phyloP scores from a whole-genome alignment of 2,888 invertebrate species.

The Bombyx huttoni region DNA sequence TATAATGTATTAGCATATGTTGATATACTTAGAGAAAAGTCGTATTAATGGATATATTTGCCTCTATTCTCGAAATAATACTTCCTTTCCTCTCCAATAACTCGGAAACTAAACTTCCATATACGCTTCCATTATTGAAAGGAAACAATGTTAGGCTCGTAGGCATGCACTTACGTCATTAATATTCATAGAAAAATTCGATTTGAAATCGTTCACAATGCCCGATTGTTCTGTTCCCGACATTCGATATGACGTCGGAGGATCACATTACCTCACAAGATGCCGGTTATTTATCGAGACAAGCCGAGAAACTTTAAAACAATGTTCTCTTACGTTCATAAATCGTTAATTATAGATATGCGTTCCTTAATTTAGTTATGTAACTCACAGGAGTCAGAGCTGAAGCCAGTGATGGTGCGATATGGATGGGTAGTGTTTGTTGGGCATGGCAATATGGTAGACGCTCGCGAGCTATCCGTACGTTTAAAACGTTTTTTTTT shows the following conservation, averaged over 20 bases:
- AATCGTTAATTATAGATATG: constrained; percentile 64
- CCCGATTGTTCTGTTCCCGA: constrained; percentile 11
- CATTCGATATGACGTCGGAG: constrained; percentile 11
- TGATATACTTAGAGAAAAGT: too few relatives aligned
- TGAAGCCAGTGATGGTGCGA: constrained; percentile 11
- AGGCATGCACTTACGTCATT: neutral
- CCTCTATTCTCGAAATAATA: too few relatives aligned
- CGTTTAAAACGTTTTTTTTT: too few relatives aligned
- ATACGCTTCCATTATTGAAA: too few relatives aligned
- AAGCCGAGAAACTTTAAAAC: constrained; percentile 25
- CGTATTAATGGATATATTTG: too few relatives aligned
- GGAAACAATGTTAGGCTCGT: too few relatives aligned
- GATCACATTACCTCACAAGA: constrained; percentile 7
- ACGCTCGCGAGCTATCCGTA: too few relatives aligned
- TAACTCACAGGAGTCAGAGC: constrained; percentile 16
- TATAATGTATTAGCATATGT: too few relatives aligned
- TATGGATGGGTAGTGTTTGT: too few relatives aligned
- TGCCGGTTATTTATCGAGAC: constrained; percentile 4
- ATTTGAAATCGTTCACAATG: constrained; percentile 5
- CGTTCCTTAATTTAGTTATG: constrained; percentile 36
- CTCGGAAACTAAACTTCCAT: too few relatives aligned
- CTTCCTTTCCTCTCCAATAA: too few relatives aligned
- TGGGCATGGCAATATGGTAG: too few relatives aligned
- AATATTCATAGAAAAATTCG: neutral
- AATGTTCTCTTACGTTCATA: constrained; percentile 53